Evolutionary conservation across 2,888 invertebrate genomes (phyloP), one percentile per base, ranked within the genome.

Genomic region (Drosophila leonis): DNA sequence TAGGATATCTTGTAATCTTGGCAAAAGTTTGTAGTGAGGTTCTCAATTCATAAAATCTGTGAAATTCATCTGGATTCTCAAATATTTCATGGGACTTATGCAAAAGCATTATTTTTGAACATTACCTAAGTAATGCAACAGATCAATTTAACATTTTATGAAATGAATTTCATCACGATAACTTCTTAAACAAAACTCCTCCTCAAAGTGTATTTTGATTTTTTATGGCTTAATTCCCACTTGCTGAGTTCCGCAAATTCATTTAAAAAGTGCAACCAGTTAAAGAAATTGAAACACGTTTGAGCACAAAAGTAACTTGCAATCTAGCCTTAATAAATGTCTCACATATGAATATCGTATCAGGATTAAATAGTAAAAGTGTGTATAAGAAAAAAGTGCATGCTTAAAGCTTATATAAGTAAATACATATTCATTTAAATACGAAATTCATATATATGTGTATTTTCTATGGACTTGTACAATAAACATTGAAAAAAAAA

Each of bases 261-360:
- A 55, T 66, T 63, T 51, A 44, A 56, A 61, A 69, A 70, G 70
- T 80, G 69, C 70, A 67, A 70, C 65, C 67, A 65, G 56, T 64
- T 83, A 63, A 75, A 67, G 90, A 91, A 92, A 93, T 92, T 93
- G 92, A 93, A 93, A 92, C 93, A 93, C 86, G 92, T 93, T 93
- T 93, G 93, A 92, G 92, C 75, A 83, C 64, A 69, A 68, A 66
- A 72, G 75, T 79, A 71, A 67, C 63, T 66, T 44, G 51, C 13
- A 55, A 60, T 52, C 18, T 75, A 78, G 70, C 65, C 63, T 60
- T 67, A 54, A 61, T 64, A 62, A 57, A 63, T 77, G 71, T 80
- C 72, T 55, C 60, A 75, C 68, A 68, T 75, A 91, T 92, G 91
- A 91, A 92, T 91, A 91, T 92, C 91, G 91, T 92, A 91, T 91